Evolutionary conservation across 2,888 invertebrate genomes (phyloP), one percentile per base, ranked within the genome.

Genomic region (Eupsilia transversa): DNA sequence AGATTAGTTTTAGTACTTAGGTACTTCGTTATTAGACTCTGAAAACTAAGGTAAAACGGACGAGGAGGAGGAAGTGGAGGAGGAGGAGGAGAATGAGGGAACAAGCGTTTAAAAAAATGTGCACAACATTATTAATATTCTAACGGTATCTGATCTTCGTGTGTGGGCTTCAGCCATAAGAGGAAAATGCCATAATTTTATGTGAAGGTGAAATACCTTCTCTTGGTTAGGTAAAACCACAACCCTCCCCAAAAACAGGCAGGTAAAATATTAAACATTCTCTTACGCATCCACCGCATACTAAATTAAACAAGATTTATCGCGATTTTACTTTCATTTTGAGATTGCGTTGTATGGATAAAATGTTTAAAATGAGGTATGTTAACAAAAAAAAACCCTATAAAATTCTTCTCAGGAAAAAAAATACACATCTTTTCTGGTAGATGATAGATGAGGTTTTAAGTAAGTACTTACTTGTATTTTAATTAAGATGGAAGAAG

Each of bases 241-340:
- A 80, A 80, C 30, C 52, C 38, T 38, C 1, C 17, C 38, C 46
- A 59, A 73, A 71, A 80, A 65, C 52, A 64, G 59, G 30, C 23
- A 14, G 23, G 59, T 80, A 46, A 80, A 72, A 73, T 77, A 64
- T 77, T 59, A 64, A 73, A 38, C 52, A 54, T 80, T 73, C 52
- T 59, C 64, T 30, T 56, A 56, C 12, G 33, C 17, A 61, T 56
- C 46, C 49, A 59, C n/a, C 41, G 49, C 35, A 52, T 57, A 67
- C 77, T 67, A 35, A 77, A 66, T 77, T 57, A 66, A 57, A 77
- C 23, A 35, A 59, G 41, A 77, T 67, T 43, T 59, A 66, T 43
- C 2, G 17, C 10, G 2, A 59, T 67, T 52, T 70, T 56, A 41
- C 38, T 41, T 79, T 54, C 3, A n/a, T 71, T 69, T 14, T 20